Conservation (phyloP, 2,888 invertebrate species). For the Erpobdella octoculata region DNA sequence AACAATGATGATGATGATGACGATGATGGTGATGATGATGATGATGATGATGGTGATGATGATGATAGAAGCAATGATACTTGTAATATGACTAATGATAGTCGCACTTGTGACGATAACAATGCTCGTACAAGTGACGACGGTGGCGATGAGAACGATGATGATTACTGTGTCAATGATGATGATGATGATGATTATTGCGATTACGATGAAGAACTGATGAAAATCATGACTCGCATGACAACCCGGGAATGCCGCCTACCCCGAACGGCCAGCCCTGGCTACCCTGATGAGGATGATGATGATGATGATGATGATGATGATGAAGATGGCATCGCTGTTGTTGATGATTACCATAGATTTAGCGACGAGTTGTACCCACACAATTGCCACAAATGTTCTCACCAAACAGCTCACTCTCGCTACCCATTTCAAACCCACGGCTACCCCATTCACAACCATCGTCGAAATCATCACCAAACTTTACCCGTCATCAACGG, state of each 20-base stretch:
- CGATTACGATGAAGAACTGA: background rate
- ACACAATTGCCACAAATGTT: no score
- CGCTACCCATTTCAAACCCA: background rate
- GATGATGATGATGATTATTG: background rate
- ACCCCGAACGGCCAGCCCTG: background rate
- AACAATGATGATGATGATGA: constrained; percentile 12
- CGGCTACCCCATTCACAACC: background rate
- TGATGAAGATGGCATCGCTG: background rate
- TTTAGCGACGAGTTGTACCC: no score
- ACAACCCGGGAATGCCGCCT: background rate
- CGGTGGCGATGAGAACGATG: background rate
- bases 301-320: constrained; percentile 18
- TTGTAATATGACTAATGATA: background rate
- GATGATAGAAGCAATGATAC: no score
- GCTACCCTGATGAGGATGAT: constrained; percentile 10
- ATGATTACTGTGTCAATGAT: background rate
- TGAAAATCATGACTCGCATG: background rate
- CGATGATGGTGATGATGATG: constrained; percentile 4
- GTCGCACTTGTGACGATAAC: background rate
- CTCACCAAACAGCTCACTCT: background rate
- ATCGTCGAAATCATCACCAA: no score
- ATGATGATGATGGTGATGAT: constrained; percentile 8
- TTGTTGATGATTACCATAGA: background rate
- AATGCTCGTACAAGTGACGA: background rate
- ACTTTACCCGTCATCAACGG: no score